These are phyloP conservation scores for Calidris pygmaea DNA, from an alignment of 2,113 vertebrate genomes.

Conservation along the genomic window DNA sequence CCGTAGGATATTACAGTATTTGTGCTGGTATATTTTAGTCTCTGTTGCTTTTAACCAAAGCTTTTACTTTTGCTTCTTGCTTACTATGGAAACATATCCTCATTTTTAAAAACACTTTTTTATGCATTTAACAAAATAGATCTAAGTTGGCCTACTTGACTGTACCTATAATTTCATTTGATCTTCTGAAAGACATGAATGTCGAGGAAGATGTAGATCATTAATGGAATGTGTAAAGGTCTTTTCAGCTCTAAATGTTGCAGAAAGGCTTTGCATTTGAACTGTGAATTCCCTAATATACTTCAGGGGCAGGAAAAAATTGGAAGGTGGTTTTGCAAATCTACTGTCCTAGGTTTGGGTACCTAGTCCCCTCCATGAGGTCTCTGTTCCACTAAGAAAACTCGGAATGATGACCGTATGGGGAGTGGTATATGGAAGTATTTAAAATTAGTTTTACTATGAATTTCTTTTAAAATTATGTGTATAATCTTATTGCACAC, in stretches of 20 bases:
- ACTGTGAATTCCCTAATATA: background rate
- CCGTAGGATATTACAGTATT: background rate
- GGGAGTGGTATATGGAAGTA: background rate
- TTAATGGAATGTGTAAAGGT: background rate
- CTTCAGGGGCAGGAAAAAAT: background rate
- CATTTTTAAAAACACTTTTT: background rate
- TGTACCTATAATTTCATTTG: background rate
- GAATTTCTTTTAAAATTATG: background rate
- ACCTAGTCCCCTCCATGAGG: background rate
- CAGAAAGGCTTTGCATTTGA: background rate
- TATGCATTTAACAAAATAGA: background rate
- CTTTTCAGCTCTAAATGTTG: background rate
- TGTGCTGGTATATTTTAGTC: background rate
- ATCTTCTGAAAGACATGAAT: background rate
- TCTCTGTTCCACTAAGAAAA: background rate
- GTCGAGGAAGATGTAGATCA: background rate
- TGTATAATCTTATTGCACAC: background rate
- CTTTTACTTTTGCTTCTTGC: background rate
- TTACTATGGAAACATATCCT: background rate
- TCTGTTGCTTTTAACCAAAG: background rate
- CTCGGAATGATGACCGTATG: background rate
- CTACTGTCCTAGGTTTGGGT: background rate
- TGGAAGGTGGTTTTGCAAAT: background rate
- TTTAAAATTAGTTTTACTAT: background rate
- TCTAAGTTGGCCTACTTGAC: background rate